A percentile compares a stretch with the other conserved stretches of the same genome.
Conservation (phyloP, 2,113 vertebrate genomes). For the Toxostoma redivivum region DNA sequence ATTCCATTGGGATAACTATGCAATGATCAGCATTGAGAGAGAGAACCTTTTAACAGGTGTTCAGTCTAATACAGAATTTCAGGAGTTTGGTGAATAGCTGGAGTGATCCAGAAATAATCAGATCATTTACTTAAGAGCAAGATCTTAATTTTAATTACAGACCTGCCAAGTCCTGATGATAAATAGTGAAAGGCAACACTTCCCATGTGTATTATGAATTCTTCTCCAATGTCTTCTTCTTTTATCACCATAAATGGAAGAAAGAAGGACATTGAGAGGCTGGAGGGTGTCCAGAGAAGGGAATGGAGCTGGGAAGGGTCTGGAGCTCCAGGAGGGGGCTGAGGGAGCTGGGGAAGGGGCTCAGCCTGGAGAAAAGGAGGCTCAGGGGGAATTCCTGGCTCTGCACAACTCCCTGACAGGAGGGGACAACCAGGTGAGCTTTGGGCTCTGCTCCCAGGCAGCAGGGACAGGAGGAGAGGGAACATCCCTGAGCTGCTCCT, state of each 20-base stretch:
- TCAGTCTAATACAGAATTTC: neutral
- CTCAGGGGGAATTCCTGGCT: neutral
- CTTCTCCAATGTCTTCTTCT: neutral
- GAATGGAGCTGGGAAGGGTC: neutral
- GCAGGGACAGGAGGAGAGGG: neutral
- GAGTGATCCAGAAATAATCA: conserved; percentile 1
- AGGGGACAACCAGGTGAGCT: no score
- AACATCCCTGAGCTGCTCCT: accelerated
- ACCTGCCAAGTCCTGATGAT: neutral
- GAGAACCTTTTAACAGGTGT: neutral
- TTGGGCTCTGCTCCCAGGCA: neutral
- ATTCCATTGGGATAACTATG: neutral
- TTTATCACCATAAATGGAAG: neutral
- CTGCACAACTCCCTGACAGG: neutral
- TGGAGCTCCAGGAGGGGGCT: accelerated
- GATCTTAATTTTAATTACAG: conserved; percentile 3
- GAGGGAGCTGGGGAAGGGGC: neutral
- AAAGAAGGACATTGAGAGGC: neutral
- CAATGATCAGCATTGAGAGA: neutral
- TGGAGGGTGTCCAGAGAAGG: neutral
- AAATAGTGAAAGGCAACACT: neutral
- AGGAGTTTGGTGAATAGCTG: neutral
- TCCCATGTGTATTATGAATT: neutral
- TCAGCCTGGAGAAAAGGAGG: neutral
- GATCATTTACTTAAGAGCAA: neutral